A percentile compares a stretch with the other conserved stretches of the same genome.
phyloP scores from a whole-genome alignment of 2,888 invertebrate species.

The Caenorhabditis virilis region DNA sequence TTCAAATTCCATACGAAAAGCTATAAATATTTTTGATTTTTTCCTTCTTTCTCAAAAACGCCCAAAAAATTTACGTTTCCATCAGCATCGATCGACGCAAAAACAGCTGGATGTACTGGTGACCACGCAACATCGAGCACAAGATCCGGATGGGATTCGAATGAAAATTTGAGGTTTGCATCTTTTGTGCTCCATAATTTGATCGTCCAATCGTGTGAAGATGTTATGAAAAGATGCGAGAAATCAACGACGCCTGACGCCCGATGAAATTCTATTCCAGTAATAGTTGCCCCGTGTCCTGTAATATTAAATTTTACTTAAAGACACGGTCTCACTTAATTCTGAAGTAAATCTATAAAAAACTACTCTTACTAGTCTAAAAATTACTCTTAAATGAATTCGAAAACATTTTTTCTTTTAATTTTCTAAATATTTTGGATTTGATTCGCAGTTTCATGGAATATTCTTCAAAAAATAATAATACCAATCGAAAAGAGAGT shows the following conservation, averaged over 20 bases:
- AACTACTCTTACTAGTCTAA: not conserved
- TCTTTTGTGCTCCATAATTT: conserved; percentile 97
- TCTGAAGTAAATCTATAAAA: conserved; percentile 1
- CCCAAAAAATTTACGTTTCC: conserved; percentile 87
- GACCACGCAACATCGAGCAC: conserved; percentile 98
- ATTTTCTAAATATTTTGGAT: not conserved
- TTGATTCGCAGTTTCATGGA: no score
- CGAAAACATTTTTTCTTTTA: not conserved
- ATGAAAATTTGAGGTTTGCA: conserved; percentile 89
- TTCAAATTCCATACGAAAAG: conserved; percentile 73
- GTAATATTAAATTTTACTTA: conserved; percentile 11
- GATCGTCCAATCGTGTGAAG: conserved; percentile 97
- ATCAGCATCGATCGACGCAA: conserved; percentile 92
- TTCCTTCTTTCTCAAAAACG: conserved; percentile 81
- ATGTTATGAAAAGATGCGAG: conserved; percentile 91
- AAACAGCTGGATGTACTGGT: conserved; percentile 93
- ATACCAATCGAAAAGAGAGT: no score
- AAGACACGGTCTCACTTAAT: no score
- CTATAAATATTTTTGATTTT: conserved; percentile 32
- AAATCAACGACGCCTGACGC: conserved; percentile 91
- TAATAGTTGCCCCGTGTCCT: conserved; percentile 60
- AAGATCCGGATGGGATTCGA: conserved; percentile 91
- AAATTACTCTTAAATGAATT: no score
- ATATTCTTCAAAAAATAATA: no score
- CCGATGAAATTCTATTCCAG: conserved; percentile 75